These are phyloP conservation scores for Chlorodrepanis virens DNA, from an alignment of 2,113 vertebrate genomes.

Conservation along the genomic window DNA sequence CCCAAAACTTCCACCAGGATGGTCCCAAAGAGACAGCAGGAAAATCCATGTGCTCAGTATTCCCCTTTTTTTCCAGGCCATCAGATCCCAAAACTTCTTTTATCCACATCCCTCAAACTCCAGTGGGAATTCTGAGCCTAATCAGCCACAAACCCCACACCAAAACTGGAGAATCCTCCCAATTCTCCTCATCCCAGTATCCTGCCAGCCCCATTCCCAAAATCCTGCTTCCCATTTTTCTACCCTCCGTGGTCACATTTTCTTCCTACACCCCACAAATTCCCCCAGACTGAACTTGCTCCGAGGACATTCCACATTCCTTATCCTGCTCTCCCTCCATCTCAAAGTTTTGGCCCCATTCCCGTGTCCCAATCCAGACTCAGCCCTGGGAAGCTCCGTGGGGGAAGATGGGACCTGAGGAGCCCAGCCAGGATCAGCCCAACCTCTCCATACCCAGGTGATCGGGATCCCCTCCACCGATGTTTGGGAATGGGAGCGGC, in stretches of 20 bases:
- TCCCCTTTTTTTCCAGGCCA: not conserved
- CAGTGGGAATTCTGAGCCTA: not conserved
- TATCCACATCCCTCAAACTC: too few species aligned
- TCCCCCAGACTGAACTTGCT: not conserved
- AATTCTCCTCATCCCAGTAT: not conserved
- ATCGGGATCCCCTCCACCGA: rapidly evolving
- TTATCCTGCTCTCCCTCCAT: not conserved
- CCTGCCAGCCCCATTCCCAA: not conserved
- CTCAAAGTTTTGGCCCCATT: not conserved
- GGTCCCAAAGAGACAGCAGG: not conserved
- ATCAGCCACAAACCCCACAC: not conserved
- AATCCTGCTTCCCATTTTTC: not conserved
- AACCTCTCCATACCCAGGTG: rapidly evolving
- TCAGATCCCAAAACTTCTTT: not conserved
- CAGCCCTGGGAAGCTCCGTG: rapidly evolving
- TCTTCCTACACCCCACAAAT: not conserved
- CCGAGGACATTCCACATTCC: rapidly evolving
- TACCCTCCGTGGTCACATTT: rapidly evolving
- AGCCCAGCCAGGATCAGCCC: rapidly evolving
- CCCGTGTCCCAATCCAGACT: rapidly evolving
- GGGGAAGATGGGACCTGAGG: not conserved
- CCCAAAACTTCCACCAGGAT: not conserved
- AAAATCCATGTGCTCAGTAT: not conserved
- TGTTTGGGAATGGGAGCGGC: not conserved
- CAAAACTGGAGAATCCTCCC: not conserved